Evolutionary conservation across 2,888 invertebrate species (phyloP), one percentile per base, ranked within the genome.

Genomic region (Philonicus albiceps): DNA sequence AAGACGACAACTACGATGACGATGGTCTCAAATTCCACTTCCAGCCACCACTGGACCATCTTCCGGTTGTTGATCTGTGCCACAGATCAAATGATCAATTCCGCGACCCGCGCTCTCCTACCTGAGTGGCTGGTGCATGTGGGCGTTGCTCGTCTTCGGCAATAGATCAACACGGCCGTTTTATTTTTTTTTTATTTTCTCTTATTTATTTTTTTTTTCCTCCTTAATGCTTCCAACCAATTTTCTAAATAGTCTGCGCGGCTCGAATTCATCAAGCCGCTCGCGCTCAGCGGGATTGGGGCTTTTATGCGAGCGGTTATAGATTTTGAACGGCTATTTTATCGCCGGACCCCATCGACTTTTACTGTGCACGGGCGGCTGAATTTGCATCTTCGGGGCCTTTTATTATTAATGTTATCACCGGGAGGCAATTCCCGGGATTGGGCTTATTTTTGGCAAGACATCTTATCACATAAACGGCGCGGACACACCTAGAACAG

Each of bases 61-160:
- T 64, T 64, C 64, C 64, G 64, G 64, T 64, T 64, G 64, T 64
- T 64, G 64, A 64, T 64, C 64, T 64, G 64, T 64, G 64, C 64
- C 64, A 64, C 64, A 4, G 64, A 64, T 64, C 8, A 64, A 64
- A 64, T 64, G 64, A 64, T 64, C 64, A 27, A 27, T 64, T 64
- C 64, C 64, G 64, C 22, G 55, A 22, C 22, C 22, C 55, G 22
- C 19, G 22, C 64, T 19, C 8, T 64, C 22, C 64, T 64, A 64
- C 64, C 64, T 64, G 64, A 64, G 64, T 22, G 64, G 64, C 64
- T 55, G n/a, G 22, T 11, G 6, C 64, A 30, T 5, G 78, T 78
- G 78, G 78, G 78, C 78, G 78, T 78, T 30, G 30, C 78, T 78
- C 78, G 78, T 49, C 78, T 78, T 78, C 78, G 49, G 49, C 49